Evolutionary conservation across 2,888 invertebrate genomes (phyloP).

Genomic region (Rhingia campestris): DNA sequence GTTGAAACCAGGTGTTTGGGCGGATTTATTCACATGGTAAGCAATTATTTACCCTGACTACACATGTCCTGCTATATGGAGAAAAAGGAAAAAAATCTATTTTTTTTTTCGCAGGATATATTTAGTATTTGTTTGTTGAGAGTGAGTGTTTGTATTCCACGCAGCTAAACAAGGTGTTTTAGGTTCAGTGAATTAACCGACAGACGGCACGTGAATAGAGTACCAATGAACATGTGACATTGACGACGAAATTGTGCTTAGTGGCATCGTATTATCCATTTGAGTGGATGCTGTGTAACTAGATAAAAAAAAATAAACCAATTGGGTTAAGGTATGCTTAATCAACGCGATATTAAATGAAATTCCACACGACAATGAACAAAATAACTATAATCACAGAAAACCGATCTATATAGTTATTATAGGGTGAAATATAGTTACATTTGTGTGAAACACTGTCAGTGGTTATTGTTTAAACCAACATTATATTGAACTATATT

Average conservation of each 20-base stretch:
- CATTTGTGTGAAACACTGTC: too few relatives aligned
- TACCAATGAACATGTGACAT: slow-evolving; percentile 1
- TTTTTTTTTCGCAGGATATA: slow-evolving; percentile 5
- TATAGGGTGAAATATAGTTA: too few relatives aligned
- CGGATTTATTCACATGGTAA: slow-evolving; percentile 65
- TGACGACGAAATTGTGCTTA: background rate
- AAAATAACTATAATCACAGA: too few relatives aligned
- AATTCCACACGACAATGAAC: too few relatives aligned
- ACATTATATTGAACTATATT: too few relatives aligned
- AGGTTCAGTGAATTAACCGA: slow-evolving; percentile 50
- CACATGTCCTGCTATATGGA: slow-evolving; percentile 55
- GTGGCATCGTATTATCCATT: too few relatives aligned
- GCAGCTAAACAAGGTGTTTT: slow-evolving; percentile 31
- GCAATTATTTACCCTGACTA: slow-evolving; percentile 68
- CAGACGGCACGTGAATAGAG: slow-evolving; percentile 40
- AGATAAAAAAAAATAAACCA: too few relatives aligned
- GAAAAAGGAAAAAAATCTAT: slow-evolving; percentile 26
- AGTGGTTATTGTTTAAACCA: too few relatives aligned
- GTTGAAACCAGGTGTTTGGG: slow-evolving; percentile 55
- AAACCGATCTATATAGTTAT: too few relatives aligned
- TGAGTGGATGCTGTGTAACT: too few relatives aligned
- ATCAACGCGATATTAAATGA: too few relatives aligned
- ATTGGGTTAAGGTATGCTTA: too few relatives aligned
- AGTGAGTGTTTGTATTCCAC: background rate
- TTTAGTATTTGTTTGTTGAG: background rate